Percentiles rank a stretch among this genome's conserved stretches.
Evolutionary conservation across 1,140 invertebrate genomes (phyloP).

Genomic region (Eumaeus atala): DNA sequence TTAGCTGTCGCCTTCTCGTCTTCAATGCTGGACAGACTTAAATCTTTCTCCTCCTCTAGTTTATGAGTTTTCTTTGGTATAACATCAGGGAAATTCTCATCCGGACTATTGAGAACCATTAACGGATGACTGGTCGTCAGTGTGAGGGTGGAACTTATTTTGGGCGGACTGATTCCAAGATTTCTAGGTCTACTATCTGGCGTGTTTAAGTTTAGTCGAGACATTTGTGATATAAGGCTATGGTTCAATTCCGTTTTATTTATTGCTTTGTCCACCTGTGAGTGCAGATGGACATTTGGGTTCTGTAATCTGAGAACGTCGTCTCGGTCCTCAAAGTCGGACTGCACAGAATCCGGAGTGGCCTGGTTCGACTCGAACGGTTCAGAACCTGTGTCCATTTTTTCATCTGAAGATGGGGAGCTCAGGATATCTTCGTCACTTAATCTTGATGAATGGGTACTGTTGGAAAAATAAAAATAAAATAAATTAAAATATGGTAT

Average conservation of each 20-base stretch:
- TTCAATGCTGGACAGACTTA: slow-evolving; percentile 56
- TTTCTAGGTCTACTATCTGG: slow-evolving; percentile 34
- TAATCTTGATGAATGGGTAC: slow-evolving; percentile 30
- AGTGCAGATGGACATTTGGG: slow-evolving; percentile 33
- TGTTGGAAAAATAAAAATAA: slow-evolving; percentile 30
- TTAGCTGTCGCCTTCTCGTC: slow-evolving; percentile 42
- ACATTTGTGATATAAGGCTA: slow-evolving; percentile 44
- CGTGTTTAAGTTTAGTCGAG: slow-evolving; percentile 36
- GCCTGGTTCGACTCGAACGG: slow-evolving; percentile 41
- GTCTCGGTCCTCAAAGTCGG: slow-evolving; percentile 44
- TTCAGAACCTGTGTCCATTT: slow-evolving; percentile 61
- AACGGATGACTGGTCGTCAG: slow-evolving; percentile 52
- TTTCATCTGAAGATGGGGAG: slow-evolving; percentile 59
- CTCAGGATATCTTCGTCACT: slow-evolving; percentile 48
- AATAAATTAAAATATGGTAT: not conserved
- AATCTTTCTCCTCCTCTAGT: slow-evolving; percentile 49
- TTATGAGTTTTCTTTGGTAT: slow-evolving; percentile 48
- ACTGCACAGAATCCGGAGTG: slow-evolving; percentile 47
- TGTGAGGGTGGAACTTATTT: slow-evolving; percentile 45
- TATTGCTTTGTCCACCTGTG: slow-evolving; percentile 28
- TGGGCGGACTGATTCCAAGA: slow-evolving; percentile 46
- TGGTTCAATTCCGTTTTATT: slow-evolving; percentile 34
- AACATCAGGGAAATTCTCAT: slow-evolving; percentile 54
- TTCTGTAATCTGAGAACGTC: slow-evolving; percentile 38
- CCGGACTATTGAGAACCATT: slow-evolving; percentile 52